Evolutionary conservation across 2,113 vertebrate species (phyloP), one percentile per base, ranked within the genome.

Genomic region (Ptilonorhynchus violaceus): DNA sequence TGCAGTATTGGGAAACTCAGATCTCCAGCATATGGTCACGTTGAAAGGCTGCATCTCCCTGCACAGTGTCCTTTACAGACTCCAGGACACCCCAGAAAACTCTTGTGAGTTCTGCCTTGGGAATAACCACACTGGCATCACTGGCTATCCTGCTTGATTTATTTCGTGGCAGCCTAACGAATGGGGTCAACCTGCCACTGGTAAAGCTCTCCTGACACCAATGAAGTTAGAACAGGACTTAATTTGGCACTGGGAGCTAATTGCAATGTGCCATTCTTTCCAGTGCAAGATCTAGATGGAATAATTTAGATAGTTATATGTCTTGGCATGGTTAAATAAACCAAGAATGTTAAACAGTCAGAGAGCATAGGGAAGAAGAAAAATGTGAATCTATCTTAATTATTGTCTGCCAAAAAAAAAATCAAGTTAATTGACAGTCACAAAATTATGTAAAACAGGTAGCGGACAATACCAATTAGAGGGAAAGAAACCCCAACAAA

Each of bases 161-260:
- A 77, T 92, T 68, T 60, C 37, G 15, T 56, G 33, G 33, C n/a
- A 87, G 59, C 20, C 23, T 60, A 86, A 78, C 50, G 21, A 63
- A 86, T 46, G 62, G 28, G 83, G 82, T 49, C 64, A 70, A 53
- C 67, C 58, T 70, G 35, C 59, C 63, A 68, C 46, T 67, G 44
- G 30, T 55, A 83, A 94, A 93, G 64, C 88, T 84, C 90, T 92
- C 73, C 39, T 88, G 72, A 84, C 56, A 86, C n/a, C 82, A 56
- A 23, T 78, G 82, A 85, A 86, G 52, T 83, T 52, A 69, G 35
- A 88, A 30, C 15, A 92, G 27, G 63, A 67, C 86, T 93, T 85
- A 63, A 95, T 93, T 77, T 64, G 13, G 30, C 42, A 13, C 64
- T 59, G 64, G 44, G 76, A 85, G 50, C 11, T 80, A 58, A 55